Evolutionary conservation across 2,113 vertebrate genomes (phyloP).

Genomic region (Amblyornis subalaris): DNA sequence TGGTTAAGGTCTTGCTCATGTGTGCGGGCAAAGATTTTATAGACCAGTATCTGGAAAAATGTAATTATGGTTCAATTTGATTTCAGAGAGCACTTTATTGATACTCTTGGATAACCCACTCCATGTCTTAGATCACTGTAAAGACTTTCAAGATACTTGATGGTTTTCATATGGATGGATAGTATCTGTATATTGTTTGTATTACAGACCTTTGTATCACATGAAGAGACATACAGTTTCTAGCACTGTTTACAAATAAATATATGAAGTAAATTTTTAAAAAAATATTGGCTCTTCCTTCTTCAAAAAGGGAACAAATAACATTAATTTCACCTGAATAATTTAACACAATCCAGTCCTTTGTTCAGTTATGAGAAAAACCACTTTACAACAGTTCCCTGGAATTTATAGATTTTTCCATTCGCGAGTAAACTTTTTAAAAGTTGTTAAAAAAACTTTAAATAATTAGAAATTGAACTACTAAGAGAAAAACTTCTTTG

Average conservation of each 20-base stretch:
- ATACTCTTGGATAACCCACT: not conserved
- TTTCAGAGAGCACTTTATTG: not conserved
- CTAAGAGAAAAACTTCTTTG: conserved; percentile 31
- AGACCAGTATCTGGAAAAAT: not conserved
- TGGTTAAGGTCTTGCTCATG: not conserved
- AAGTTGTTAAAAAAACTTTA: not conserved
- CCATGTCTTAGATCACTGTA: not conserved
- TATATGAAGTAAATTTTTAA: not conserved
- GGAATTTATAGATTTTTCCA: conserved; percentile 64
- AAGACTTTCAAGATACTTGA: not conserved
- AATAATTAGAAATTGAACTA: conserved; percentile 26
- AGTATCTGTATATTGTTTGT: not conserved
- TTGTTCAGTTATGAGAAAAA: conserved; percentile 38
- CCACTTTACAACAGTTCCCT: conserved; percentile 37
- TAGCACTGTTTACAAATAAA: conserved; percentile 13
- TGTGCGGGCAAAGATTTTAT: not conserved
- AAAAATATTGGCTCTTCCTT: not conserved
- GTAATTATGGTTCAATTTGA: not conserved
- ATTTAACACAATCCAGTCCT: not conserved
- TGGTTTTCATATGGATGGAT: not conserved
- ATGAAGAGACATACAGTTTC: not conserved
- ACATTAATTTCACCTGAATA: not conserved
- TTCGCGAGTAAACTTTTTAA: conserved; percentile 18
- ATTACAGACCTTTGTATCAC: not conserved
- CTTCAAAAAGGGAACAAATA: not conserved